Evolutionary conservation across 2,888 invertebrate genomes (phyloP), one percentile per base, ranked within the genome.

Genomic region (Drosophila engyochracea): DNA sequence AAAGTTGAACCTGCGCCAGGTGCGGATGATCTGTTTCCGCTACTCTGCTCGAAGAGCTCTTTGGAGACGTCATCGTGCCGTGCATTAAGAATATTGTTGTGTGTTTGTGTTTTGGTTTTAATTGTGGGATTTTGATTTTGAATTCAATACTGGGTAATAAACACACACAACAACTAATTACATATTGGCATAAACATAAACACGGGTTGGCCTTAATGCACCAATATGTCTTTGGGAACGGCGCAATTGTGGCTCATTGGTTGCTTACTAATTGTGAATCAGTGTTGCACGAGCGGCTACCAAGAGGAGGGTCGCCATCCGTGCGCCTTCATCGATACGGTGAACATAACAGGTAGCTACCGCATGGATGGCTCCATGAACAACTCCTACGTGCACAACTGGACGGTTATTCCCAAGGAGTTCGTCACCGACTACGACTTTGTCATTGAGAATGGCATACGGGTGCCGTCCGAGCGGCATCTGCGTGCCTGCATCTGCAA

Each of bases 401-500:
- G 88, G 69, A 82, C 89, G 19, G 63, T 91, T 6, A 91, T 93
- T 52, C 91, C 93, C 2, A 77, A 74, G 3, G 80, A 91, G 4
- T 68, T 91, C 28, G 84, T 92, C 16, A 85, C 89, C 0, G 77
- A 79, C 47, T 93, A 92, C 65, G 90, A 92, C 33, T 93, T 92
- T 72, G 79, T 91, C 10, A 90, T 92, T 5, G 83, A 90, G 31
- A 90, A 91, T 39, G 84, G 86, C 3, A 77, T 84, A 0, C 89
- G 91, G 0, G 65, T 90, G 53, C 81, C 90, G 4, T 91, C 83
- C 0, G 67, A 74, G 5, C 72, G 82, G 1, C 92, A 93, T 62
- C 58, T 91, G 28, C 85, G 93, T 9, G 94, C 92, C 14, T 94
- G 94, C 62, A 72, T 93, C 41, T 94, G 94, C 31, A 81, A 88